Evolutionary conservation across 23 tunicate species (phyloP), one percentile per base, ranked within the genome.

Genomic region (Clavelina lepadiformis): DNA sequence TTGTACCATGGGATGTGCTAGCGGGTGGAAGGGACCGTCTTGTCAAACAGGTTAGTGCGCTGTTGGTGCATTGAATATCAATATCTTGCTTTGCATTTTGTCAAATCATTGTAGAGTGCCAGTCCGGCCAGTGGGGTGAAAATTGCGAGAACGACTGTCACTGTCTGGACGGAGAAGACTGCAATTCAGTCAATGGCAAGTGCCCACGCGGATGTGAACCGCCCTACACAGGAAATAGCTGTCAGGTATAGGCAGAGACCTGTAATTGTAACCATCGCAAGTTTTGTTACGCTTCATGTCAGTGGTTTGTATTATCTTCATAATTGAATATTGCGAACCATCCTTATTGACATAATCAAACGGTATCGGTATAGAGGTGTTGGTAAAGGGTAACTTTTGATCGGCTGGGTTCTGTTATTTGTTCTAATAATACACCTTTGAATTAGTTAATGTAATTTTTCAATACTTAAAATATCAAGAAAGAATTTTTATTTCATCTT

Each of bases 11-110:
- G 91, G 91, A 27, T 91, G 98, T 50, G 85, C 73, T 15, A 29
- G 73, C 6, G 98, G 98, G 6, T 91, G 98, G 98, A 82, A 45
- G 20, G 98, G 98, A 35, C 54, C 82, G 3, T 75, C 91, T 5
- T 91, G 98, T 49, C 96, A 88, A 63, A 53, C 32, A 59, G 71
- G 94, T 85, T 51, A 75, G 63, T 28, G 35, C 65, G 32, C 38
- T 6, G 65, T 5, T 7, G 7, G 35, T 24, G 35, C 5, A n/a
- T 53, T 24, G 7, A 13, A n/a, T 24, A n/a, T n/a, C 18, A 53
- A n/a, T 53, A 11, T 41, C 13, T 41, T 41, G 49, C 49, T 41
- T 41, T 41, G 11, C 15, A 41, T 15, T 15, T 41, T 15, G 11
- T 11, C 11, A 11, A 8, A 15, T 58, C 59, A 63, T 29, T 51